Evolutionary conservation across 1,140 invertebrate genomes (phyloP).

Genomic region (Cataglyphis hispanica): DNA sequence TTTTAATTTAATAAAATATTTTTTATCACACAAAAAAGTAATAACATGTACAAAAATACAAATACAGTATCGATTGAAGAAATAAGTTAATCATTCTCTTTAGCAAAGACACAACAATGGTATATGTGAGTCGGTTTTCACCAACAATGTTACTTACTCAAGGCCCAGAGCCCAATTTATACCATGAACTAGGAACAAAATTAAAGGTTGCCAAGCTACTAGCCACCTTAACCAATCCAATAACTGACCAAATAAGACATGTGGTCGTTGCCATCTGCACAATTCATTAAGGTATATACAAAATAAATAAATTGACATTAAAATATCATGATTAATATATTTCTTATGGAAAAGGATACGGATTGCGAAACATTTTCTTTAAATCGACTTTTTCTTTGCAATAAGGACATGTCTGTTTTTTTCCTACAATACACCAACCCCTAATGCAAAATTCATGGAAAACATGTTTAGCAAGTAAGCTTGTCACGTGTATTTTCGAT

Average conservation of each 20-base stretch:
- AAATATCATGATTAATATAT: not conserved
- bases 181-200: conserved; percentile 96
- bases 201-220: conserved; percentile 99
- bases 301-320: not conserved
- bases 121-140: conserved; percentile 49
- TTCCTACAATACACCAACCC: conserved; percentile 99
- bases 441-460: conserved; percentile 99
- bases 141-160: conserved; percentile 89
- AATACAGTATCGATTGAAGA: conserved; percentile 52
- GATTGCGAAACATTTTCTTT: conserved; percentile 99
- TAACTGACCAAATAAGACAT: conserved; percentile 98
- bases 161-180: conserved; percentile 98
- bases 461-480: conserved; percentile 96
- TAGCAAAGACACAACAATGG: conserved; percentile 61
- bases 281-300: conserved; percentile 68
- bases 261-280: conserved; percentile 97
- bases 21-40: conserved; percentile 51
- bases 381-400: conserved; percentile 99
- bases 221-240: conserved; percentile 99
- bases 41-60: conserved; percentile 67
- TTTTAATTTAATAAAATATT: conserved; percentile 52
- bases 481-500: conserved; percentile 98
- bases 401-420: conserved; percentile 99
- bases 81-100: conserved; percentile 55
- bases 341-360: conserved; percentile 92